Evolutionary conservation across 1,140 invertebrate species (phyloP), one percentile per base, ranked within the genome.

Genomic region (Apolygus lucorum): DNA sequence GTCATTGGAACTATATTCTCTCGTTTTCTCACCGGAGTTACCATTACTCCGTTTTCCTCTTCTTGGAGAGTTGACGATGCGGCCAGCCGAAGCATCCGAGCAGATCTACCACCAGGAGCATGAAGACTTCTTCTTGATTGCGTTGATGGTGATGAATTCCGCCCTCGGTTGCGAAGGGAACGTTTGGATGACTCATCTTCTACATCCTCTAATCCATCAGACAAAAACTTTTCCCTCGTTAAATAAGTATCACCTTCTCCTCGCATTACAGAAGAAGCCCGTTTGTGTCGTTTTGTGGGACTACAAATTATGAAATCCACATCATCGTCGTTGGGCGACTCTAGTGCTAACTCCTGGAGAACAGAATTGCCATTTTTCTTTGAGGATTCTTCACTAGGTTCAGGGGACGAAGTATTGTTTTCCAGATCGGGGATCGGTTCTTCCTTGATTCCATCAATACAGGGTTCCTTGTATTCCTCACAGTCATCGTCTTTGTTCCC

Each of bases 211-310:
- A 8, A 11, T 49, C 34, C 34, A 11, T 49, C 8, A 49, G 34
- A 49, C n/a, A n/a, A n/a, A n/a, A n/a, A n/a, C 2, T 4, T 17
- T 8, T 14, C 54, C 4, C 22, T 24, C 4, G 2, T 59, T 21
- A 59, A 21, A 59, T 59, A 59, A 4, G 54, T 59, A 22, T 59
- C 54, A 4, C 54, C 54, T 59, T 59, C 54, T 17, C 54, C 54
- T 24, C 54, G 11, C 11, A 59, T 14, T 4, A 59, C 54, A 22
- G 54, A 59, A 4, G 54, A 14, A 4, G 54, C 54, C 22, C 54
- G 8, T 22, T 21, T 13, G 4, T 14, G 22, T 21, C 54, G 8
- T 22, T 22, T 59, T 21, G 54, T 11, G 2, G 54, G 54, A 59
- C 54, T 59, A 17, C 8, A 11, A 17, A 59, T 59, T 8, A 59